Evolutionary conservation across 2,888 invertebrate genomes (phyloP), one percentile per base, ranked within the genome.

Genomic region (Macaria notata): DNA sequence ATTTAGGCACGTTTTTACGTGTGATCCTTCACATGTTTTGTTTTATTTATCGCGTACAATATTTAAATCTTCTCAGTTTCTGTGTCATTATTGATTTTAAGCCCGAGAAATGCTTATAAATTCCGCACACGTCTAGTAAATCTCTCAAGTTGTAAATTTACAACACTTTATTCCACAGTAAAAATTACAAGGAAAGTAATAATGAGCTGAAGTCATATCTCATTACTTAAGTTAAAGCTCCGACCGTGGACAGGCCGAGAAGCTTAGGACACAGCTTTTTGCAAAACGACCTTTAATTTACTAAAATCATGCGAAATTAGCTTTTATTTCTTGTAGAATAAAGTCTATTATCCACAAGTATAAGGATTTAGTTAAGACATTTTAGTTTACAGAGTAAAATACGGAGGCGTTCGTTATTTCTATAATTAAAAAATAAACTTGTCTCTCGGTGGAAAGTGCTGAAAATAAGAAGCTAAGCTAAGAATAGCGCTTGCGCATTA

Each of bases 181-280:
- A 81, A 84, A 84, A 83, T 83, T 82, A 84, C 79, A 82, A 79
- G 79, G 73, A 78, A 83, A 54, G 55, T 55, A 82, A 83, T 84
- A 87, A 88, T 84, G 82, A 86, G 81, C 76, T 78, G 76, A 82
- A 87, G 86, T 86, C 88, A 84, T 86, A 88, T 84, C 84, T 88
- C 60, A 56, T 84, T 78, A 81, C 78, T 78, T 78, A 81, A 56
- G 60, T 53, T 53, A 60, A 56, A 56, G 47, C 56, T 58, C 55
- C 45, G 51, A 42, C 49, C 63, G 61, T 64, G 62, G 53, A 56
- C 59, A 59, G 60, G 58, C 49, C 54, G 60, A 58, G 58, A 44
- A 56, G 56, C 62, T 59, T 61, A 55, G 61, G 56, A 56, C 38
- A 38, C 9, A 5, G 30, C 19, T 4, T 30, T 4, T 29, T 48